Base-by-base conservation (phyloP, 2,797 vertebrate genomes). In the Gallirallus australis region DNA sequence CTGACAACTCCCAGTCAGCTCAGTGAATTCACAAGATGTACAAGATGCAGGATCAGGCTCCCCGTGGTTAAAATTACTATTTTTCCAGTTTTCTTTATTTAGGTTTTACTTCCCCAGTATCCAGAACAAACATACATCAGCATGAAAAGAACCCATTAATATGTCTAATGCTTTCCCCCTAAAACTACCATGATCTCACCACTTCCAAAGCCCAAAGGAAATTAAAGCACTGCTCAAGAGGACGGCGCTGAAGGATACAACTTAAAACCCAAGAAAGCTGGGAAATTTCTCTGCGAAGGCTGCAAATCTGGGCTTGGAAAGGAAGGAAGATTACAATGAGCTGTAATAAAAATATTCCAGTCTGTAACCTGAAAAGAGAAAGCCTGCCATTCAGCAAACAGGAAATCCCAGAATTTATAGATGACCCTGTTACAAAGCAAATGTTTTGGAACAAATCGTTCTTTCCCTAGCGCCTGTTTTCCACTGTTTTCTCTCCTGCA, bases 391-490 rank as follows among this genome's bases (percentile, higher is more conserved):
- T 96, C 83, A 80, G 96, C 97, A 96, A 97, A 97, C 97, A 97
- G 97, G 97, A 98, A 98, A 97, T 96, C 97, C 97, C 96, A 97
- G 97, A 97, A 97, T 98, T 98, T 98, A 97, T 81, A 97, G 97
- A 98, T 97, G 98, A 98, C 97, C 96, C 96, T 60, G 84, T 96
- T 97, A 96, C 95, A 96, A 97, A 96, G 97, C 97, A 97, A 98
- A 97, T 97, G 97, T 97, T 98, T 98, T 97, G 97, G 97, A 98
- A 98, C 97, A 97, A 98, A 97, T 95, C 91, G 91, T 98, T 97
- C 97, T 92, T 96, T 97, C 96, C 95, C 93, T 90, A 91, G 95
- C 18, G 93, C 97, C 95, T 93, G 95, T 96, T 97, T 97, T 97
- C 91, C 93, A 90, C 94, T 70, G 78, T 65, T 95, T 94, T 95